A percentile compares a stretch with the other conserved stretches of the same genome.
phyloP scores from a whole-genome alignment of 1,140 invertebrate genomes.

The Campoletis sonorensis region DNA sequence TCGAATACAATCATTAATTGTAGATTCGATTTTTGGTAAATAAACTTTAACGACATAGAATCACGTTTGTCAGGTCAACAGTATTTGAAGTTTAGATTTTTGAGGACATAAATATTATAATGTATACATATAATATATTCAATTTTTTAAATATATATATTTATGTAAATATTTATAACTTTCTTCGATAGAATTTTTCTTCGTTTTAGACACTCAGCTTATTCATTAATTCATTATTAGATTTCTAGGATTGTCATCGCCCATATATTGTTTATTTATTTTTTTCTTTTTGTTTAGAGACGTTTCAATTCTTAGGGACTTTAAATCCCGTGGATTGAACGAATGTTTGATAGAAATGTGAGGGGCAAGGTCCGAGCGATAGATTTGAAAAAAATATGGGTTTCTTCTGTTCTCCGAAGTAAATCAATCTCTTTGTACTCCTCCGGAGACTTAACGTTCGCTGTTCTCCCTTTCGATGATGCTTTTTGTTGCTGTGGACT shows the following conservation, averaged over 20 bases:
- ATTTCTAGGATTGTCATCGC: constrained; percentile 34
- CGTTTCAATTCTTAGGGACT: background rate
- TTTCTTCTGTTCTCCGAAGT: background rate
- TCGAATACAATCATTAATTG: too few relatives aligned
- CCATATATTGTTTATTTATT: too few relatives aligned
- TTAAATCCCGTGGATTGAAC: background rate
- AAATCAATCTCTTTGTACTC: background rate
- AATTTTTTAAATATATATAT: constrained; percentile 10
- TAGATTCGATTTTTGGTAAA: too few relatives aligned
- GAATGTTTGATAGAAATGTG: constrained; percentile 6
- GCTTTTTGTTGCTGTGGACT: background rate
- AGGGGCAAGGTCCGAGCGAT: background rate
- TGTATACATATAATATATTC: background rate
- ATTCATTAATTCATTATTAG: constrained; percentile 26
- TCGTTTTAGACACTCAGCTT: constrained; percentile 17
- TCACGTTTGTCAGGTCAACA: background rate
- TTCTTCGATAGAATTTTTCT: constrained; percentile 2
- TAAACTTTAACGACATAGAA: background rate
- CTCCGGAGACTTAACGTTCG: background rate
- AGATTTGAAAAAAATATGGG: background rate
- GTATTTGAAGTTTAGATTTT: background rate
- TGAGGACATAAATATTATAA: background rate
- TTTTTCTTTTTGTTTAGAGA: background rate
- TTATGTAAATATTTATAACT: constrained; percentile 6
- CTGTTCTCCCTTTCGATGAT: background rate